phyloP scores from a whole-genome alignment of 2,797 vertebrate genomes.

The Prionace glauca region DNA sequence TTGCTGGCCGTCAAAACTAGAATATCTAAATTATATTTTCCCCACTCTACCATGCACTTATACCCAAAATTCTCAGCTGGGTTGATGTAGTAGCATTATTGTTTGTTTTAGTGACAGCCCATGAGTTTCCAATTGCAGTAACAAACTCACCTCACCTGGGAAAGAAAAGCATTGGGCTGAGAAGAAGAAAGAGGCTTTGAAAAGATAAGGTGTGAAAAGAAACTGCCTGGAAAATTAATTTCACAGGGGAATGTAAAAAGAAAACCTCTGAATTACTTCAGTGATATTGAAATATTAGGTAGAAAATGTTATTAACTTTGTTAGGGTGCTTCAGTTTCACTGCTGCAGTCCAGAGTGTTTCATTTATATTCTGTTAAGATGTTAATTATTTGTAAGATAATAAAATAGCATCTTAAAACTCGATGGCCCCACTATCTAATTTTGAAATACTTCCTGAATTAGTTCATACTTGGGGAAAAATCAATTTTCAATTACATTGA shows the following conservation, averaged over 20 bases:
- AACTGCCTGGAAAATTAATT: conserved; percentile 2
- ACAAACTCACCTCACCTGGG: not conserved
- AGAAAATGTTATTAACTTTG: not conserved
- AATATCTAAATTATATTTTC: not conserved
- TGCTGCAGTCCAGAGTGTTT: not conserved
- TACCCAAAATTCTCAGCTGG: not conserved
- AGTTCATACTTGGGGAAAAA: not conserved
- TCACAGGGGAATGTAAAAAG: not conserved
- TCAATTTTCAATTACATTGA: conserved; percentile 1
- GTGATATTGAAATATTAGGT: not conserved
- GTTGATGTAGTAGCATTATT: not conserved
- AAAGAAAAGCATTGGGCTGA: not conserved
- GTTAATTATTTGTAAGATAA: not conserved
- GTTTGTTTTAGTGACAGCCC: not conserved
- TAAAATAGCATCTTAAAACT: conserved; percentile 22
- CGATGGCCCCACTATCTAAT: not conserved
- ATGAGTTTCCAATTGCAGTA: not conserved
- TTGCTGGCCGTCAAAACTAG: not conserved
- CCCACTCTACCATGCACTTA: not conserved
- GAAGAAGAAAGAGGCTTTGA: not conserved
- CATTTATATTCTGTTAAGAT: not conserved
- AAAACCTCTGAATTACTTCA: not conserved
- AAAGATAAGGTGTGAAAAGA: not conserved
- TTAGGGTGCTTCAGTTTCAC: not conserved
- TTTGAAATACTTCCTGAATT: not conserved